phyloP scores from a whole-genome alignment of 2,888 invertebrate species.

The Agonopterix subpropinquella region DNA sequence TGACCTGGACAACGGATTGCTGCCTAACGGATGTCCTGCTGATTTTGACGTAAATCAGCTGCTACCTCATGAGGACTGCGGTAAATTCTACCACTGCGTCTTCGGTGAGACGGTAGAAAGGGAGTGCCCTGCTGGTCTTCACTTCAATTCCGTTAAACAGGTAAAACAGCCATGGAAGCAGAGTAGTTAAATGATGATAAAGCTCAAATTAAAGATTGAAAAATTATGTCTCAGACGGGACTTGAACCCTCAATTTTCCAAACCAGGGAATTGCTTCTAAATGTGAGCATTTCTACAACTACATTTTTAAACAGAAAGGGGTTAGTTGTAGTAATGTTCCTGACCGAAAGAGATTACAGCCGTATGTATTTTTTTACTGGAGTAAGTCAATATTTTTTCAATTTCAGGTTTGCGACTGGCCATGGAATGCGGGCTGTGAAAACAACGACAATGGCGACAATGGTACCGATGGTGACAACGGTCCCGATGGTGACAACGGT shows the following conservation, averaged over 20 bases:
- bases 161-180: neutral
- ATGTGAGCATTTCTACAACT: too few species aligned
- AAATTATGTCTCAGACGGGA: too few species aligned
- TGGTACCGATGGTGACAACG: neutral
- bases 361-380: neutral
- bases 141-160: constrained; percentile 7
- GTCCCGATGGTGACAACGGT: too few species aligned
- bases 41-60: constrained; percentile 26
- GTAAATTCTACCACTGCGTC: constrained; percentile 24
- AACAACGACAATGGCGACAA: constrained; percentile 6
- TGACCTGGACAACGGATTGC: neutral
- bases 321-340: too few species aligned
- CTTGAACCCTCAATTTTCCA: too few species aligned
- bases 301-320: too few species aligned
- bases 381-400: constrained; percentile 1
- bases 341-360: too few species aligned
- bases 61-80: constrained; percentile 35
- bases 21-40: constrained; percentile 28
- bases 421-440: constrained; percentile 19
- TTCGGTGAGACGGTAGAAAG: constrained; percentile 17
- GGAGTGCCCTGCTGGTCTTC: constrained; percentile 16
- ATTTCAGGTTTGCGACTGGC: constrained; percentile 28
- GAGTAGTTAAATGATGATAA: too few species aligned
- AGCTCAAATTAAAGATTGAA: too few species aligned
- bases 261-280: too few species aligned